A percentile compares a stretch with the other conserved stretches of the same genome.
These are phyloP conservation scores for Tapirus indicus DNA, from an alignment of 2,797 vertebrate genomes.

Conservation along the genomic window DNA sequence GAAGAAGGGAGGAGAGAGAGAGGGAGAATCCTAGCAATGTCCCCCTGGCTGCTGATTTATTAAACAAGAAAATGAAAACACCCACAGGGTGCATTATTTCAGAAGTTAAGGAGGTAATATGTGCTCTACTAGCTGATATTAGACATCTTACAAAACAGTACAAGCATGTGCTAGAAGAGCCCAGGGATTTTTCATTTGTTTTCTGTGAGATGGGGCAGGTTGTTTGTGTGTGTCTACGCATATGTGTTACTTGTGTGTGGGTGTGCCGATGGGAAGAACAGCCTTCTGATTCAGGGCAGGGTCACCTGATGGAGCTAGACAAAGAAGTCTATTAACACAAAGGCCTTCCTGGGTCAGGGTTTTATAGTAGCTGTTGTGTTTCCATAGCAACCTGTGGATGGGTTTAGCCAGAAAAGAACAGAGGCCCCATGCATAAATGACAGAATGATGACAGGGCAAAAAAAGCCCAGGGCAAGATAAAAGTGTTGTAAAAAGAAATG, in stretches of 20 bases:
- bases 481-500: not conserved
- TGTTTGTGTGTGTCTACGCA: not conserved
- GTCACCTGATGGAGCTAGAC: not conserved
- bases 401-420: conserved; percentile 1
- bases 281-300: not conserved
- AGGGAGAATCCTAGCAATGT: not conserved
- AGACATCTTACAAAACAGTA: not conserved
- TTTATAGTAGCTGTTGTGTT: conserved; percentile 42
- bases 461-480: not conserved
- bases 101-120: not conserved
- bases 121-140: not conserved
- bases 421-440: not conserved
- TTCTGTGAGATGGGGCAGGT: not conserved
- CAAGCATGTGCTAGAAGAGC: not conserved
- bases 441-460: conserved; percentile 5
- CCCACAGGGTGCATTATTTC: not conserved
- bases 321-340: conserved; percentile 42
- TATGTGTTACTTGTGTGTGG: not conserved
- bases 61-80: conserved; percentile 19
- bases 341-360: not conserved
- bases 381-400: not conserved
- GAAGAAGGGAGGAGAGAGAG: not conserved
- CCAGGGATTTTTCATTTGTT: not conserved
- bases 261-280: not conserved
- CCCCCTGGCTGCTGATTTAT: not conserved